Percentiles rank a stretch among this genome's conserved stretches.
phyloP scores from a whole-genome alignment of 2,797 vertebrate species.

The Mormyrops boulengeri region DNA sequence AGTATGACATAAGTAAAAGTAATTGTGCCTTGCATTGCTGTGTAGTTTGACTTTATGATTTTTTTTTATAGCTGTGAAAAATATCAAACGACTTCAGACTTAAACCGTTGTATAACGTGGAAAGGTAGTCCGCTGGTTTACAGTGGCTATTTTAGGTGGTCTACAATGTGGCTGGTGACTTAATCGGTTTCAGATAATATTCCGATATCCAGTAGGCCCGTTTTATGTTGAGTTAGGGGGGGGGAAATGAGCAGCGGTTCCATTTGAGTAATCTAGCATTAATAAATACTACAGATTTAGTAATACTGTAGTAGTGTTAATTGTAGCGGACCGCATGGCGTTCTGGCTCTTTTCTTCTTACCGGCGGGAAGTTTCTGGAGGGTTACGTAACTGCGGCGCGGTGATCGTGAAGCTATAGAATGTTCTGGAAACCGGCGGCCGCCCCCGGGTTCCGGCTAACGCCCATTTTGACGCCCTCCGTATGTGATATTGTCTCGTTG shows the following conservation, averaged over 20 bases:
- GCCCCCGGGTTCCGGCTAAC: not conserved
- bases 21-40: not conserved
- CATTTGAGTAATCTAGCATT: constrained; percentile 31
- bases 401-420: not conserved
- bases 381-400: constrained; percentile 1
- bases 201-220: not conserved
- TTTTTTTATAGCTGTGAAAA: not conserved
- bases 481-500: not conserved
- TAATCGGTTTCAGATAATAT: not conserved
- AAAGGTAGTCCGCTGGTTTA: not conserved
- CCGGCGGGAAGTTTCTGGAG: not conserved
- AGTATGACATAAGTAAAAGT: not conserved
- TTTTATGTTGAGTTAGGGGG: not conserved
- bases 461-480: not conserved
- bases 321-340: not conserved
- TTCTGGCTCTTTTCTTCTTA: not conserved
- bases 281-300: not conserved
- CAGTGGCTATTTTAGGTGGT: not conserved
- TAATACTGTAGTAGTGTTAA: not conserved
- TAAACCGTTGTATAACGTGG: not conserved
- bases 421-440: constrained; percentile 9
- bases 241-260: not conserved
- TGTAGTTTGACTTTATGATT: not conserved
- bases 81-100: not conserved
- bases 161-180: not conserved